Conservation (phyloP, 1,140 invertebrate genomes). For the Heliconius melpomene region DNA sequence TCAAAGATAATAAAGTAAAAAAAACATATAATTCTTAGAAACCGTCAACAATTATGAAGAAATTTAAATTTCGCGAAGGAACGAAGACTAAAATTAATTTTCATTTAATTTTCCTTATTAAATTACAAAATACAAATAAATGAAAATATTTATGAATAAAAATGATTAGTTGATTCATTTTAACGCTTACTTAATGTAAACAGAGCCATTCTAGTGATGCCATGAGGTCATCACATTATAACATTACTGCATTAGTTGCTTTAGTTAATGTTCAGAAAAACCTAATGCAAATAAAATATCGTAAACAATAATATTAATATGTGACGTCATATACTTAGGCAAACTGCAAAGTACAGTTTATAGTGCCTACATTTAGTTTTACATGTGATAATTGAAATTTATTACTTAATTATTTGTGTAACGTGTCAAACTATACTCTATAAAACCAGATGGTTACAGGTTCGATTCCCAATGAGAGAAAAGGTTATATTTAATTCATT, state of each 20-base stretch:
- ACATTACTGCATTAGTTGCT: neutral
- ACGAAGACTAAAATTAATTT: neutral
- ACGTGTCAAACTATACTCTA: too few species aligned
- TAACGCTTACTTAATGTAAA: neutral
- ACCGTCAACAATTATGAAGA: neutral
- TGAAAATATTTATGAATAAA: neutral
- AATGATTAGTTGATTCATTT: neutral
- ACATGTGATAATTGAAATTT: too few species aligned
- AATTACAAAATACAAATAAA: neutral
- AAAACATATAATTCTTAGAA: neutral
- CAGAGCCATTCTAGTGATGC: neutral
- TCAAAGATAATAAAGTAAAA: neutral
- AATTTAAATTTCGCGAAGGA: neutral
- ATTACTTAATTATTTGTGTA: too few species aligned
- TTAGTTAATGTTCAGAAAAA: neutral
- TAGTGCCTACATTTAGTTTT: too few species aligned
- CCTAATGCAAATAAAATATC: neutral
- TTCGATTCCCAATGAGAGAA: too few species aligned
- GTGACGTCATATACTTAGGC: neutral
- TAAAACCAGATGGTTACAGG: too few species aligned
- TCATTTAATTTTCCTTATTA: neutral
- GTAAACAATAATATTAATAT: slow-evolving; percentile 10
- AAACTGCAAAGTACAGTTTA: neutral
- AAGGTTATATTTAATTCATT: too few species aligned
- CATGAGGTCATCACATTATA: neutral